phyloP scores from a whole-genome alignment of 2,797 vertebrate genomes.

The Centroberyx gerrardi region DNA sequence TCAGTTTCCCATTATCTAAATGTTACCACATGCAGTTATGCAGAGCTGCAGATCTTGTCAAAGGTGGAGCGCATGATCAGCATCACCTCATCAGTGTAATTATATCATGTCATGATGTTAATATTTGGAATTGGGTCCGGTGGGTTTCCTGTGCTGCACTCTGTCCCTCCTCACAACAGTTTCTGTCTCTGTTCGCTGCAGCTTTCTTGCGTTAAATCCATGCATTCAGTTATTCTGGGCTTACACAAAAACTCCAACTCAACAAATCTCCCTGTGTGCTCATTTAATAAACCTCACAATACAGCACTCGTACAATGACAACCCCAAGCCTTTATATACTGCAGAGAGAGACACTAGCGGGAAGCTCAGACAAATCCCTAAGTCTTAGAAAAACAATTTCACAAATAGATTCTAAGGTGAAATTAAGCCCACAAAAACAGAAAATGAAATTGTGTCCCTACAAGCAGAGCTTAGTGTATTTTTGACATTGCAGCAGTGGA shows the following conservation, averaged over 20 bases:
- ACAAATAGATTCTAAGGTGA: constrained; percentile 50
- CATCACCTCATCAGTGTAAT: constrained; percentile 17
- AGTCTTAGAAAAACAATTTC: constrained; percentile 35
- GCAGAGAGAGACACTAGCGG: constrained; percentile 4
- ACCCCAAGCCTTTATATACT: constrained; percentile 40
- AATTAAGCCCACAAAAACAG: constrained; percentile 28
- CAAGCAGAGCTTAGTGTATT: constrained; percentile 28
- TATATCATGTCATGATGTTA: constrained; percentile 12
- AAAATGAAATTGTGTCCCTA: constrained; percentile 2
- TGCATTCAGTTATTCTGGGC: constrained; percentile 56
- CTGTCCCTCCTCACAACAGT: constrained; percentile 9
- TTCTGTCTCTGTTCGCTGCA: constrained; percentile 9
- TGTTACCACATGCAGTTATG: constrained; percentile 15
- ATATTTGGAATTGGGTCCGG: constrained; percentile 7
- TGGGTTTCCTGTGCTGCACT: constrained; percentile 5
- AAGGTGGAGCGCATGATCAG: constrained; percentile 32
- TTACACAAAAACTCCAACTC: constrained; percentile 56
- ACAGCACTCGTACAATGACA: constrained; percentile 47
- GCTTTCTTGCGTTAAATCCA: constrained; percentile 56
- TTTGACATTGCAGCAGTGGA: neutral
- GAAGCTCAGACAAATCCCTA: constrained; percentile 48
- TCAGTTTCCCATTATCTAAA: constrained; percentile 10
- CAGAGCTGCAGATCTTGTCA: constrained; percentile 29
- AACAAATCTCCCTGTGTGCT: constrained; percentile 60
- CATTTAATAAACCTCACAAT: constrained; percentile 59